Conservation (phyloP, 1,140 invertebrate genomes). For the Limonius californicus region DNA sequence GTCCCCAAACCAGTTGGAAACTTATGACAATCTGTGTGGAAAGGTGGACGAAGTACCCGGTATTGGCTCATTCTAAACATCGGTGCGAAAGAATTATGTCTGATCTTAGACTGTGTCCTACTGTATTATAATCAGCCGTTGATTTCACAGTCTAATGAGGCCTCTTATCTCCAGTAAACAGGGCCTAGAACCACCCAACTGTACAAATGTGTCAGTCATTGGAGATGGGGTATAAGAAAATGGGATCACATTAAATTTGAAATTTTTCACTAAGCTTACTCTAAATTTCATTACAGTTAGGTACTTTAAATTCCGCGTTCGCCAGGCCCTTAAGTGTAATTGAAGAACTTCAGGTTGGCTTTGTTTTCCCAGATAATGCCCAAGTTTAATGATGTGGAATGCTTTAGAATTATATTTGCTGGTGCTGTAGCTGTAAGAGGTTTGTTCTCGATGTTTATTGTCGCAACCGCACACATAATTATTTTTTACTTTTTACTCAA, state of each 20-base stretch:
- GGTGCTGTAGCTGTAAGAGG: too few relatives aligned
- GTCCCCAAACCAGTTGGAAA: conserved; percentile 5
- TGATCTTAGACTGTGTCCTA: conserved; percentile 1
- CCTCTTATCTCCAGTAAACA: conserved; percentile 9
- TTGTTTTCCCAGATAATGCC: not conserved
- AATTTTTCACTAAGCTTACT: not conserved
- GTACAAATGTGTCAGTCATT: conserved; percentile 8
- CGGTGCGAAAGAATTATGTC: conserved; percentile 6
- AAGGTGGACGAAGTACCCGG: not conserved
- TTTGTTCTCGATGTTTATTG: too few relatives aligned
- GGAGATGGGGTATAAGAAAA: not conserved
- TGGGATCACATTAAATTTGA: conserved; percentile 2
- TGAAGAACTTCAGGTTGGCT: not conserved
- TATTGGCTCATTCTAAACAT: conserved; percentile 10
- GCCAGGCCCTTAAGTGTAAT: not conserved
- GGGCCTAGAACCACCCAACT: not conserved
- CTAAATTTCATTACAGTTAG: not conserved
- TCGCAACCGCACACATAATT: too few relatives aligned
- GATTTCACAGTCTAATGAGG: conserved; percentile 8
- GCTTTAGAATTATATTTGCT: too few relatives aligned
- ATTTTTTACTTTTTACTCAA: too few relatives aligned
- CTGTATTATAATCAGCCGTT: not conserved
- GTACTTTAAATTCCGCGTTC: not conserved
- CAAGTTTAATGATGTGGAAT: too few relatives aligned
- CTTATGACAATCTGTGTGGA: conserved; percentile 12